Base-by-base conservation (phyloP, 2,888 invertebrate genomes). In the Molanna angustata region DNA sequence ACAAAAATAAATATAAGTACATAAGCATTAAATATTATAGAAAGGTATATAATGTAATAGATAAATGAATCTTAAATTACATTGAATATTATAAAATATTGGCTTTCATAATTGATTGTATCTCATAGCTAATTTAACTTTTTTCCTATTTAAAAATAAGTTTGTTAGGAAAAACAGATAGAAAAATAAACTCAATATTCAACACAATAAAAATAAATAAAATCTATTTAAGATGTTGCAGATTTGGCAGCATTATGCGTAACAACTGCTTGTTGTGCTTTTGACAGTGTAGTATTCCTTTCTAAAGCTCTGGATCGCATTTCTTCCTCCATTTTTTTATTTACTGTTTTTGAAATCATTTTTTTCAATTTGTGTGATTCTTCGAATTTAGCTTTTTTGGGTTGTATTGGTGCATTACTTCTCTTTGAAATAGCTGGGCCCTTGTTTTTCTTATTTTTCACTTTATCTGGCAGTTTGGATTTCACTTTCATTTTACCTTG, bases 401-500 rank as follows among this genome's bases (percentile, higher is more conserved):
- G 80, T 52, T 78, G 78, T 16, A 81, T 80, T 0, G 86, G 86
- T 18, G 83, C 79, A 68, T 85, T 85, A 52, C 71, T 76, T 58
- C 84, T 72, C 64, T 82, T 81, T 2, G 83, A 78, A 13, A 76
- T 69, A 0, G 80, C 75, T 56, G 73, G 72, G 1, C 79, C 80
- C 64, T 69, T 64, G 55, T 75, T 78, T n/a, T 64, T 63, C 61
- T 80, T 80, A 42, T 75, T 71, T 56, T 76, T 73, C 54, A 79
- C 79, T 11, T 62, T 64, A 11, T 74, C 76, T 2, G 85, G 85
- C 41, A 81, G 61, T 65, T 84, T 83, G 2, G 80, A 69, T 66
- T 85, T 85, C 1, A 82, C 79, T 74, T 84, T 85, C 58, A 83
- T 65, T 65, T 85, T 85, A 41, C 85, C 85, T 70, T 86, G 85